These are phyloP conservation scores for Phoxinus dragarum DNA, from an alignment of 2,797 vertebrate genomes.

Conservation along the genomic window DNA sequence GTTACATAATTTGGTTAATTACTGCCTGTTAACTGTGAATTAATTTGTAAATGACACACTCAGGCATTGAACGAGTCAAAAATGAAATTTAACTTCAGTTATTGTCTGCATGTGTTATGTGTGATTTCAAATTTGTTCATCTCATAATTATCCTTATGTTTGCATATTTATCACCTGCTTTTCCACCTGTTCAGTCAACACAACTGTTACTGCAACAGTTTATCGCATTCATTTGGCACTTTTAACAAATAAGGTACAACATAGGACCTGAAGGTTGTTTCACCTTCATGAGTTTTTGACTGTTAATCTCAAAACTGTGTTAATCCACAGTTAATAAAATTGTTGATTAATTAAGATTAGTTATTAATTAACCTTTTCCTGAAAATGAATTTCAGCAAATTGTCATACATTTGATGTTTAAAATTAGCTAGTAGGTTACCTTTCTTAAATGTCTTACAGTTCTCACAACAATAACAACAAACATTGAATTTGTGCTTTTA, in stretches of 20 bases:
- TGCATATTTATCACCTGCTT: constrained; percentile 18
- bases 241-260: not conserved
- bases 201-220: not conserved
- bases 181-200: constrained; percentile 7
- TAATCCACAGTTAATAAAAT: not conserved
- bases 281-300: not conserved
- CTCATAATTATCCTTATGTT: constrained; percentile 10
- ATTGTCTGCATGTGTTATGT: constrained; percentile 5
- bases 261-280: not conserved
- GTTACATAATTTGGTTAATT: not conserved
- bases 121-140: not conserved
- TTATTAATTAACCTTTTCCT: not conserved
- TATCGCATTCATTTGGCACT: not conserved
- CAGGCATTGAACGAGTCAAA: not conserved
- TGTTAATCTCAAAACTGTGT: not conserved
- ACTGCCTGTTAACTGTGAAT: not conserved
- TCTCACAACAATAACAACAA: not conserved
- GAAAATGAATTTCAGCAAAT: not conserved
- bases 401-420: not conserved
- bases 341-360: not conserved
- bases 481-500: not conserved
- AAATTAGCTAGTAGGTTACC: not conserved
- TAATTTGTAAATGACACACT: not conserved
- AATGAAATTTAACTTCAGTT: not conserved
- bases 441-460: not conserved